Conservation (phyloP, 2,113 vertebrate genomes). For the Oreotragus oreotragus region DNA sequence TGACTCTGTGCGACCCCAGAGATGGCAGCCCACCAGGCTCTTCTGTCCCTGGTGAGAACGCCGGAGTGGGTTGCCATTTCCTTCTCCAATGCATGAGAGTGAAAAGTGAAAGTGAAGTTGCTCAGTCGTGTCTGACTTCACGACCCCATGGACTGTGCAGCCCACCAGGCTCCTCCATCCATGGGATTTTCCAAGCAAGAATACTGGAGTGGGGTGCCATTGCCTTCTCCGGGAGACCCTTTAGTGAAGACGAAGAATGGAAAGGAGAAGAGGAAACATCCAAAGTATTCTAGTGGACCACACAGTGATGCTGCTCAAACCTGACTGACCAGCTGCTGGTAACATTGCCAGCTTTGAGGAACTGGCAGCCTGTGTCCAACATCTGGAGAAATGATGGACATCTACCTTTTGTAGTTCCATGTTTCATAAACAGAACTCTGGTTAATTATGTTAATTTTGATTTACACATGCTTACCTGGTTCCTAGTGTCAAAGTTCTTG, state of each 20-base stretch:
- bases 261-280: slow-evolving; percentile 53
- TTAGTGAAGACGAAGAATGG: not conserved
- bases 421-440: not conserved
- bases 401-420: not conserved
- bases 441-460: not conserved
- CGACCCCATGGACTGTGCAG: no score
- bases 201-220: no score
- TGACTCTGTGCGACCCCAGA: no score
- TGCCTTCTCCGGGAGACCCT: no score
- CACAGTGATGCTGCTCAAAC: slow-evolving; percentile 22
- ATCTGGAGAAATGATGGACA: slow-evolving; percentile 28
- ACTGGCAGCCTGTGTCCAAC: slow-evolving; percentile 15
- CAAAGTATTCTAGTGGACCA: slow-evolving; percentile 19
- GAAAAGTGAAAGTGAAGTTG: no score
- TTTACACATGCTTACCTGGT: not conserved
- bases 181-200: no score
- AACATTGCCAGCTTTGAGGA: not conserved
- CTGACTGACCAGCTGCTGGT: not conserved
- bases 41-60: no score
- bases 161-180: no score
- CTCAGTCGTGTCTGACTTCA: no score
- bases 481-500: not conserved
- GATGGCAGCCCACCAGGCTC: no score
- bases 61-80: no score
- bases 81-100: no score